Conservation (phyloP, 2,888 invertebrate genomes). For the Coelinius sp. region DNA sequence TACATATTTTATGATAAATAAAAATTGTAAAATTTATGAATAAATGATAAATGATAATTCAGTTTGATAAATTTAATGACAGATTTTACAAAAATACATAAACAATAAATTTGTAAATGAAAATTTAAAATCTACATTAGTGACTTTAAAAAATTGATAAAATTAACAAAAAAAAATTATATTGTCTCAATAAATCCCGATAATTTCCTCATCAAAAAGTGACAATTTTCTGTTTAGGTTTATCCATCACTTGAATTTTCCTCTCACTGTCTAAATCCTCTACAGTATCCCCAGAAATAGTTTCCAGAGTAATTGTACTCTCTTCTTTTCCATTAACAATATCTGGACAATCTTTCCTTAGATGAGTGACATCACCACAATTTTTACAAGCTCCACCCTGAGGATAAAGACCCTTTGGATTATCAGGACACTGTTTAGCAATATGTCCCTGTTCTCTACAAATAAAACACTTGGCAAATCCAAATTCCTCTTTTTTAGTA, state of each 20-base stretch:
- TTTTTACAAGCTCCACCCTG: constrained; percentile 86
- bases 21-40: neutral
- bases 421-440: constrained; percentile 89
- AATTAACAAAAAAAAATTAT: too few relatives aligned
- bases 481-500: constrained; percentile 77
- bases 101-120: too few relatives aligned
- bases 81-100: too few relatives aligned
- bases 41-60: neutral
- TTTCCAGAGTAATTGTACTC: constrained; percentile 57
- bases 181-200: constrained; percentile 10
- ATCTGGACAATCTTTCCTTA: constrained; percentile 85
- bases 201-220: constrained; percentile 55
- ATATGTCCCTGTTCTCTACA: constrained; percentile 91
- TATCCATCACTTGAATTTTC: constrained; percentile 32
- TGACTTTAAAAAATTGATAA: constrained; percentile 13
- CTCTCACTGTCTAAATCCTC: constrained; percentile 59
- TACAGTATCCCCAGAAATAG: constrained; percentile 52
- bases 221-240: constrained; percentile 57
- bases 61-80: too few relatives aligned
- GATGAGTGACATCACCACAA: constrained; percentile 89
- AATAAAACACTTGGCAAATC: constrained; percentile 90
- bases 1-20: neutral
- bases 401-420: constrained; percentile 89
- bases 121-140: too few relatives aligned
- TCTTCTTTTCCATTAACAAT: constrained; percentile 68